Evolutionary conservation across 2,888 invertebrate species (phyloP), one percentile per base, ranked within the genome.

Genomic region (Dimorphilus gyrociliatus): DNA sequence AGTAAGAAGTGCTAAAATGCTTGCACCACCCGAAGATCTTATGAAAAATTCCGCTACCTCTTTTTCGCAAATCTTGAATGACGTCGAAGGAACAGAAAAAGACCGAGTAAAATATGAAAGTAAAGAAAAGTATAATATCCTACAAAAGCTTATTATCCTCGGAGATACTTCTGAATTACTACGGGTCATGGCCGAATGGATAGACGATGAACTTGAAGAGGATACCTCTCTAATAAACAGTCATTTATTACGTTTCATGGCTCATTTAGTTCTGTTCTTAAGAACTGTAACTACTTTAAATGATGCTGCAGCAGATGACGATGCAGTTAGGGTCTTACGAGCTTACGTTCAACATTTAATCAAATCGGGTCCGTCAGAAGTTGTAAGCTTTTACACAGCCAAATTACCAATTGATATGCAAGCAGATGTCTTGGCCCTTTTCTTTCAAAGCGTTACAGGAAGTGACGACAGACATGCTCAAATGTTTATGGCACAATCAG

Each of bases 71-170:
- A n/a, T n/a, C n/a, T n/a, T n/a, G n/a, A n/a, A n/a, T n/a, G n/a
- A n/a, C 19, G 25, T 18, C 8, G 15, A 5, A 6, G 6, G n/a
- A n/a, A n/a, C 15, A 74, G 74, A 50, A 72, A n/a, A n/a, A n/a
- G n/a, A n/a, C n/a, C n/a, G n/a, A 23, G 43, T 56, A 7, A 38
- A 46, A 27, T 67, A 42, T 60, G 67, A 25, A 73, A 75, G 63
- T 69, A 74, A 7, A 68, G 69, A 47, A 68, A 73, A 35, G 71
- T 76, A 25, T 73, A 77, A 79, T 48, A 66, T 75, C 5, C 76
- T 86, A 35, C 85, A 88, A 56, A 79, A 82, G 44, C 73, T 75
- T 51, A 63, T 90, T 15, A 85, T 90, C 58, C 65, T 86, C 2
- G 81, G 82, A 42, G 76, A 82, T 50, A 66, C 57, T 18, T n/a